Percentiles rank a stretch among this genome's conserved stretches.
Conservation (phyloP, 2,113 vertebrate genomes). For the Lepus americanus region DNA sequence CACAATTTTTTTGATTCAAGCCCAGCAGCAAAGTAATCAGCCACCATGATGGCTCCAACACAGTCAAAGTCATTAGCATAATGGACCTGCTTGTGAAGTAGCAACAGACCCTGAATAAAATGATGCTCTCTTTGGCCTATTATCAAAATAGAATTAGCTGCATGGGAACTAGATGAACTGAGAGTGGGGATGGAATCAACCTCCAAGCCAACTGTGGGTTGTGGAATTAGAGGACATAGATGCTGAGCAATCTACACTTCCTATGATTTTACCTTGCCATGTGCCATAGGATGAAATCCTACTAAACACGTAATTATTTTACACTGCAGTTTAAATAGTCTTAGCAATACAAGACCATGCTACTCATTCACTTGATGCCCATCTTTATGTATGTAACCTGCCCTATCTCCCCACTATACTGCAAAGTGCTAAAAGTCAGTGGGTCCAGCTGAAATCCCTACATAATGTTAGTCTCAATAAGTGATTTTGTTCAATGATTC, state of each 20-base stretch:
- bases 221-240: not conserved
- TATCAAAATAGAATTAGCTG: not conserved
- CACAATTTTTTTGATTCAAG: not conserved
- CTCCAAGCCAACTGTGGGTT: not conserved
- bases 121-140: not conserved
- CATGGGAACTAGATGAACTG: not conserved
- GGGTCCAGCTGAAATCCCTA: not conserved
- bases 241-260: not conserved
- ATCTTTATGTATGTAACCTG: no score
- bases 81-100: not conserved
- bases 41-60: not conserved
- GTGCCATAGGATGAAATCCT: not conserved
- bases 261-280: not conserved
- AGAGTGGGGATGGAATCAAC: not conserved
- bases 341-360: not conserved
- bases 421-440: not conserved
- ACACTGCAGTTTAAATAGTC: not conserved
- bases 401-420: not conserved
- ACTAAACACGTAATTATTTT: not conserved
- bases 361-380: not conserved
- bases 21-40: not conserved
- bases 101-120: not conserved
- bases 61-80: not conserved
- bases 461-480: not conserved
- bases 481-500: slow-evolving; percentile 58